Evolutionary conservation across 1,140 invertebrate species (phyloP), one percentile per base, ranked within the genome.

Genomic region (Rhopalosiphum padi): DNA sequence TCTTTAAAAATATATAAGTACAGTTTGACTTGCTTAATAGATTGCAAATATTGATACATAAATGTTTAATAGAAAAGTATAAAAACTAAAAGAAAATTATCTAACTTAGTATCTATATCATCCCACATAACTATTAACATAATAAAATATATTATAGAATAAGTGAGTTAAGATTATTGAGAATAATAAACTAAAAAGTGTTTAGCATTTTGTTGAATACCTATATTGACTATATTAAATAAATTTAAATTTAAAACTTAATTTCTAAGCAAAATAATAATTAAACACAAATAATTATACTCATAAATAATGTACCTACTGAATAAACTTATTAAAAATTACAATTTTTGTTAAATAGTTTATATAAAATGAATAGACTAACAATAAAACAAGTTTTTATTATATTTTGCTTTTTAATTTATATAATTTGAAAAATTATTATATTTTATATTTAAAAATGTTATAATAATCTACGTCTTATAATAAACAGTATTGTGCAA

Each of bases 31-130:
- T 48, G n/a, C 51, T 48, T 87, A 21, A 15, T 22, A 87, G 46
- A 87, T 35, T 48, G 46, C 86, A 87, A 87, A 51, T 87, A 43
- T 87, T 48, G 15, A n/a, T n/a, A n/a, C n/a, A 85, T 25, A 86
- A 11, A 86, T 86, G 5, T 86, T 18, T 30, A 25, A 43, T 30
- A 30, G 41, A 4, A 30, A 46, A 86, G 25, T 25, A 46, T 30
- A 86, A n/a, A 41, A 86, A 30, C 25, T 46, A 46, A 86, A 46
- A 30, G 9, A 30, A 30, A 46, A 46, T 86, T 46, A 41, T 86
- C 41, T 86, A 46, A 86, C 43, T 86, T 86, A 43, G 25, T 86
- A 86, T 86, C 23, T 46, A 85, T 35, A 86, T 77, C 60, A 35
- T 77, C 60, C 60, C n/a, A 77, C n/a, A 77, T 18, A 77, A n/a